Conservation (phyloP, 2,888 invertebrate genomes). For the Athrips mouffetella region DNA sequence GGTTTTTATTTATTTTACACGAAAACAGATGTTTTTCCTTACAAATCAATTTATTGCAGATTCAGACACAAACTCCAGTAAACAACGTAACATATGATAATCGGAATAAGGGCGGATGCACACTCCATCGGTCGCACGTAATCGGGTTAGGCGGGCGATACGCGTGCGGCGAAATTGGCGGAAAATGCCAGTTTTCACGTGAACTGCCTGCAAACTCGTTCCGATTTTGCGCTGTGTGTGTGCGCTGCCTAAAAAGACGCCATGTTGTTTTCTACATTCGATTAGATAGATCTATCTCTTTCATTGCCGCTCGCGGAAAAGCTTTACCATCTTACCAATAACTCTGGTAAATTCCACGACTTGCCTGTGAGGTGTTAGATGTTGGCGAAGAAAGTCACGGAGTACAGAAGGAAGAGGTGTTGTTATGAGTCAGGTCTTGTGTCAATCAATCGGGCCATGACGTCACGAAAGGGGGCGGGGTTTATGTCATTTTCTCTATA, state of each 20-base stretch:
- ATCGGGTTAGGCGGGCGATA: constrained; percentile 19
- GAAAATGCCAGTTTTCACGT: constrained; percentile 31
- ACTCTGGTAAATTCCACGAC: too few relatives aligned
- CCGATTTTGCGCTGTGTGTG: constrained; percentile 12
- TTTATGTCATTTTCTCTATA: too few relatives aligned
- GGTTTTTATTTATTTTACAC: too few relatives aligned
- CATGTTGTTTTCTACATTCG: constrained; percentile 9
- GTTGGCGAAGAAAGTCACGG: neutral
- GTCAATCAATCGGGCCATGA: too few relatives aligned
- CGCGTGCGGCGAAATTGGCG: constrained; percentile 33
- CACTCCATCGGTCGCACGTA: constrained; percentile 17
- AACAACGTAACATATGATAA: constrained; percentile 13
- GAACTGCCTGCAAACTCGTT: constrained; percentile 30
- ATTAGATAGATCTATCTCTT: neutral
- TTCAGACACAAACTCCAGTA: neutral
- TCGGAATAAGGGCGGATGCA: constrained; percentile 13
- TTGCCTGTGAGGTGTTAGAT: too few relatives aligned
- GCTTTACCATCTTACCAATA: too few relatives aligned
- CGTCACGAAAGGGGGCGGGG: too few relatives aligned
- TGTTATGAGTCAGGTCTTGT: too few relatives aligned
- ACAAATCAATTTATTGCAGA: neutral
- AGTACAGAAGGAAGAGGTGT: too few relatives aligned
- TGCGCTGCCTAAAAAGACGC: constrained; percentile 4
- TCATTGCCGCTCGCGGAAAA: too few relatives aligned
- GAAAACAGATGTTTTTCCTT: too few relatives aligned